Evolutionary conservation across 2,797 vertebrate genomes (phyloP), one percentile per base, ranked within the genome.

Genomic region (Parambassis ranga): DNA sequence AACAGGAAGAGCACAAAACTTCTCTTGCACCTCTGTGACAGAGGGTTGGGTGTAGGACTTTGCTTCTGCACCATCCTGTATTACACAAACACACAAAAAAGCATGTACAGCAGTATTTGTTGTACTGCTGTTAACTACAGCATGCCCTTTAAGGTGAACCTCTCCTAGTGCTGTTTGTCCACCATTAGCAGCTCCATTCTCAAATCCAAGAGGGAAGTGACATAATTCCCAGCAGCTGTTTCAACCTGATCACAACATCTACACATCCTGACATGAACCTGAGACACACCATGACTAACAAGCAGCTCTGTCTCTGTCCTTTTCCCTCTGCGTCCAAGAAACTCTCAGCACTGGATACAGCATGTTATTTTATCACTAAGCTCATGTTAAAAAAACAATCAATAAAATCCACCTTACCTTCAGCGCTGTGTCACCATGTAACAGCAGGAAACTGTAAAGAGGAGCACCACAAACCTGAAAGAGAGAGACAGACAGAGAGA

Each of bases 371-470:
- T 3, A 47, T 19, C 16, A 32, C 28, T 3, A 37, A 11, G 13
- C 11, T 47, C 10, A 46, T 42, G 59, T 18, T 15, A 4, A 22
- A 46, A 35, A 26, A 49, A 51, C 35, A 27, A 43, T 4, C 19
- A 28, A 24, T 28, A 57, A 51, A 72, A 50, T 67, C 13, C 57
- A 73, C 23, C 79, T 84, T 90, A 91, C 89, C 79, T 89, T 90
- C 81, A 91, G 85, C 77, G 90, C 59, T 72, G 80, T 75, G 84
- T 84, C 80, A 91, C 76, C 87, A 89, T 92, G 83, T 88, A 92
- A 84, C 79, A 89, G 85, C 90, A 89, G 88, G 88, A 90, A 87
- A 82, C 83, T 84, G 61, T 79, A 78, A 80, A 88, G 74, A 80
- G 82, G 82, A 90, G 78, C 51, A 69, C 84, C 79, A 69, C 77